A percentile compares a stretch with the other conserved stretches of the same genome.
Evolutionary conservation across 2,797 vertebrate species (phyloP).

Genomic region (Hippopotamyrus pictus): DNA sequence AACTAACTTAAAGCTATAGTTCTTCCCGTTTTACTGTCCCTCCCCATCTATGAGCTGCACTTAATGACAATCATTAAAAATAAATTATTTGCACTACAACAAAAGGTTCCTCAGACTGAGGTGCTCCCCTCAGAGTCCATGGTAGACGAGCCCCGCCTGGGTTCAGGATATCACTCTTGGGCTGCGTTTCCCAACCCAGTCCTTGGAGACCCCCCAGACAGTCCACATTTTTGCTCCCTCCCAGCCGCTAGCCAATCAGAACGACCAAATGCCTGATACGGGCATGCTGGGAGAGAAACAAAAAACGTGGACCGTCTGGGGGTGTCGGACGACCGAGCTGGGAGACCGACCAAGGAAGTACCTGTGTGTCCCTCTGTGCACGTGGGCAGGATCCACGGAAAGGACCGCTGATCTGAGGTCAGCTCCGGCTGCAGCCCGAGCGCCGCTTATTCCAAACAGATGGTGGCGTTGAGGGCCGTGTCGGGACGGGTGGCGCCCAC

Average conservation of each 20-base stretch:
- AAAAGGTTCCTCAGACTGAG: not conserved
- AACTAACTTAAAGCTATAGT: not conserved
- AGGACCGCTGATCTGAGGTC: not conserved
- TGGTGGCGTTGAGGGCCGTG: conserved; percentile 41
- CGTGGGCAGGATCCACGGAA: not conserved
- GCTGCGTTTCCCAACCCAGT: not conserved
- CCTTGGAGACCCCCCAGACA: not conserved
- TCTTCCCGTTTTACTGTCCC: not conserved
- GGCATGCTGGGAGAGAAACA: not conserved
- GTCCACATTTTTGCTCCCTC: not conserved
- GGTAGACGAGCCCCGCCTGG: not conserved
- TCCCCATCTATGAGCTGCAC: not conserved
- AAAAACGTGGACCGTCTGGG: not conserved
- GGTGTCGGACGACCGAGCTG: not conserved
- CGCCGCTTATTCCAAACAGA: conserved; percentile 44
- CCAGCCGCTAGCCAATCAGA: not conserved
- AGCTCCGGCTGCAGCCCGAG: not conserved
- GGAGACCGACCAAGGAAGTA: not conserved
- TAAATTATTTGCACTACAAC: not conserved
- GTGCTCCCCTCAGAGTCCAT: not conserved
- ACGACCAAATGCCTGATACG: not conserved
- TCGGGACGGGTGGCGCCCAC: conserved; percentile 41
- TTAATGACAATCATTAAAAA: not conserved
- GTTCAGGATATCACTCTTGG: not conserved
- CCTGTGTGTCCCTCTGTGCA: not conserved